Conservation (phyloP, 1,140 invertebrate species). For the Cyphomyrmex costatus region DNA sequence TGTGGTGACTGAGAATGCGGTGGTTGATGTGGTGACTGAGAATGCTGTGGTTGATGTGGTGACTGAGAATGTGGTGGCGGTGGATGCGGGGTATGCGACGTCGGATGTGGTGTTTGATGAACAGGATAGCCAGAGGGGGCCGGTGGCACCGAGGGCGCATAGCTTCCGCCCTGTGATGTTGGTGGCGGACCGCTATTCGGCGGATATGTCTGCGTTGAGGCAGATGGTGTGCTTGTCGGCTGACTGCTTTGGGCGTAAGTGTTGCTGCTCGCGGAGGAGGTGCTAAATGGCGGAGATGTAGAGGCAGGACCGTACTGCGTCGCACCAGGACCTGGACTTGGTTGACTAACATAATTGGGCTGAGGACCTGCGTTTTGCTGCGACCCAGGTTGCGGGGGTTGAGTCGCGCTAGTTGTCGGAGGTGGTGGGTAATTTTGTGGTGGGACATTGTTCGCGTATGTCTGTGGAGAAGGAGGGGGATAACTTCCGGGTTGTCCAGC, state of each 20-base stretch:
- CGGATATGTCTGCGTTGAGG: constrained; percentile 86
- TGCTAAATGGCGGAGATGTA: constrained; percentile 83
- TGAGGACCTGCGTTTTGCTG: constrained; percentile 82
- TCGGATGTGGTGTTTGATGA: constrained; percentile 79
- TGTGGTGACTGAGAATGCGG: constrained; percentile 73
- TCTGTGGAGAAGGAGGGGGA: constrained; percentile 84
- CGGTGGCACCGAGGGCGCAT: constrained; percentile 77
- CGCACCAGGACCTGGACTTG: constrained; percentile 83
- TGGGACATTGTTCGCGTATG: constrained; percentile 84
- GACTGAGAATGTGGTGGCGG: constrained; percentile 75
- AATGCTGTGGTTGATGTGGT: constrained; percentile 75
- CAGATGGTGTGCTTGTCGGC: constrained; percentile 83
- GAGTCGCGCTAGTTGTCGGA: constrained; percentile 80
- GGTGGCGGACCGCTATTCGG: constrained; percentile 82
- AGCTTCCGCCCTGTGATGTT: constrained; percentile 81
- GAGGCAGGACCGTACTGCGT: constrained; percentile 83
- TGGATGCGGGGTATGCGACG: constrained; percentile 73
- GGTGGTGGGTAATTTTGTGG: constrained; percentile 84
- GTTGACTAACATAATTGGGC: constrained; percentile 83
- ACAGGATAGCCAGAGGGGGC: constrained; percentile 82
- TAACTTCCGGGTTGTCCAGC: constrained; percentile 83
- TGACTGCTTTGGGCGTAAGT: constrained; percentile 85
- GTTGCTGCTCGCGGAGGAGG: constrained; percentile 80
- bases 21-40: constrained; percentile 71
- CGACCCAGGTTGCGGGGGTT: constrained; percentile 81